These are phyloP conservation scores for Myocastor coypus DNA, from an alignment of 2,113 vertebrate genomes.

Conservation along the genomic window DNA sequence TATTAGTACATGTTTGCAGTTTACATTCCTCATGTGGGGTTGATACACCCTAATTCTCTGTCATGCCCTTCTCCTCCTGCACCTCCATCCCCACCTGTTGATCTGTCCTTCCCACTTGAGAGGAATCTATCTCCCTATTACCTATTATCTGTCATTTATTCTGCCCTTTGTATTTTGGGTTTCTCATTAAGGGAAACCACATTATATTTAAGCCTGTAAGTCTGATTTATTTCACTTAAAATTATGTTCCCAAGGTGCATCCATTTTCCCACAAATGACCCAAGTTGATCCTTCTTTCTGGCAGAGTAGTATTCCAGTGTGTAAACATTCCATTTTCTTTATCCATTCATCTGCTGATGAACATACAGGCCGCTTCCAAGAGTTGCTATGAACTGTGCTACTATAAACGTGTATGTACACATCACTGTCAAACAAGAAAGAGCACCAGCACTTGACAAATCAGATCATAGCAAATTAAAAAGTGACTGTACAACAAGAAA, in stretches of 20 bases:
- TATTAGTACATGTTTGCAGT: background rate
- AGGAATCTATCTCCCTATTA: background rate
- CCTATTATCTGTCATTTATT: background rate
- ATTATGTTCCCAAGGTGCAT: background rate
- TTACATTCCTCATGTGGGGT: background rate
- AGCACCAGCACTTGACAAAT: background rate
- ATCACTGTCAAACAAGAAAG: background rate
- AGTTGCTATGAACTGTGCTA: background rate
- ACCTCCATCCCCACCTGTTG: background rate
- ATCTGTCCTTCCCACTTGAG: background rate
- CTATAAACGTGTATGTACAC: background rate
- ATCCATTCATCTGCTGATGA: background rate
- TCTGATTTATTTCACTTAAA: background rate
- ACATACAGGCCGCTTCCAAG: background rate
- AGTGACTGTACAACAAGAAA: background rate
- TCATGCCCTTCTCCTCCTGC: background rate
- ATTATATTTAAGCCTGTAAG: background rate
- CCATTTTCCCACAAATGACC: background rate
- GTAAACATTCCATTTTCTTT: background rate
- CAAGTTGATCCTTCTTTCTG: background rate
- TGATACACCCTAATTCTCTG: background rate
- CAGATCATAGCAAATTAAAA: background rate
- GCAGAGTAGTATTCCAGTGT: background rate
- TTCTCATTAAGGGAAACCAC: background rate
- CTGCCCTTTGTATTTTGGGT: background rate